These are phyloP conservation scores for Amphipyra berbera DNA, from an alignment of 2,888 invertebrate genomes.

Conservation along the genomic window DNA sequence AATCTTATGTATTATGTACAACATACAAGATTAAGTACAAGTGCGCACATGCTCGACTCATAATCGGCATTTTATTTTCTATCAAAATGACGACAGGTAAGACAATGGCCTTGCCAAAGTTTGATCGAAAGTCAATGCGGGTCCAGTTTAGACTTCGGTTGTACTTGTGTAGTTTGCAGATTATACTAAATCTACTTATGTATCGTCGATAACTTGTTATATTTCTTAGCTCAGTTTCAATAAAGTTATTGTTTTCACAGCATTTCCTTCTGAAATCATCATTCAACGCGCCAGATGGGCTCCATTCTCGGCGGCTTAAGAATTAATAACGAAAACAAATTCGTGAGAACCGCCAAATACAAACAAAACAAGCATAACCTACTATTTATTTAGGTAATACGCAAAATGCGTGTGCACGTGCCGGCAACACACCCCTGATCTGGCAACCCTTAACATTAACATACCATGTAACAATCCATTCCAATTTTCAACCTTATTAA, in stretches of 20 bases:
- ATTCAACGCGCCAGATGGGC: constrained; percentile 32
- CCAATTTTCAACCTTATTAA: constrained; percentile 62
- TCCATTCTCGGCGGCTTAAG: constrained; percentile 40
- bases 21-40: too few species aligned
- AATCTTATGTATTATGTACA: too few species aligned
- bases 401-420: constrained; percentile 87
- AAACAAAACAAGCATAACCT: constrained; percentile 72
- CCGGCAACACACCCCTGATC: constrained; percentile 69
- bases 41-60: too few species aligned
- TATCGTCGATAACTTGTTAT: not conserved
- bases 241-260: constrained; percentile 21
- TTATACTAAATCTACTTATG: not conserved
- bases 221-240: constrained; percentile 3
- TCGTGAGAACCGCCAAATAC: constrained; percentile 81
- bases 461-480: constrained; percentile 26
- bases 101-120: too few species aligned
- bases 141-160: not conserved
- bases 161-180: not conserved
- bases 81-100: too few species aligned
- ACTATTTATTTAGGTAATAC: constrained; percentile 88
- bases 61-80: too few species aligned
- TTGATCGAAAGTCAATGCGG: too few species aligned
- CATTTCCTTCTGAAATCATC: constrained; percentile 9
- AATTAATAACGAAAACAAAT: constrained; percentile 71
- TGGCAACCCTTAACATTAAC: constrained; percentile 55